Base-by-base conservation (phyloP, 37 sponge, comb jelly and placozoan genomes). In the Tethya wilhelma region DNA sequence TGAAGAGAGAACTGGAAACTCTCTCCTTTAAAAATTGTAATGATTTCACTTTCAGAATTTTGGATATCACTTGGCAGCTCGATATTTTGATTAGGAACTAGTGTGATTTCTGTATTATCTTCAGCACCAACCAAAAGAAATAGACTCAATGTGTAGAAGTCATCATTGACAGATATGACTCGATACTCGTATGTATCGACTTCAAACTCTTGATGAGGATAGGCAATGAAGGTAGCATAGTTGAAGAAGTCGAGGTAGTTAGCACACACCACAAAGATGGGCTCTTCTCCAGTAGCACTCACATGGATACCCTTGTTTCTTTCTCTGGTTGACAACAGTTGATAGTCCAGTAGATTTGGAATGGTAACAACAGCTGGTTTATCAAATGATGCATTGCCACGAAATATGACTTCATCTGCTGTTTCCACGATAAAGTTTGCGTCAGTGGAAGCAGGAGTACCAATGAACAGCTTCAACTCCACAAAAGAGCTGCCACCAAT, bases 91-190 rank as follows among this genome's bases (percentile, higher is more conserved):
- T 59, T 58, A 26, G 76, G 76, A 29, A 11, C 33, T 8, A 75
- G 8, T 9, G 59, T 75, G 23, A 75, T 57, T 14, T 12, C 57
- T 5, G 76, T 75, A 4, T 56, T 12, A 30, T 56, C 40, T 31
- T 75, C 76, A 58, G 37, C n/a, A 55, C 76, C 76, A 32, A 75
- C 76, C 22, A 75, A 37, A 36, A 75, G 62, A 12, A 75, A 9
- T 8, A 30, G 55, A 22, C 74, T 44, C 8, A n/a, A 6, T n/a
- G 22, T n/a, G 22, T 60, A 17, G 7, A 26, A n/a, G 22, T 7
- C 7, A 60, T 60, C 63, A 26, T 60, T 26, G 26, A 23, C 22
- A 60, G 63, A 60, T 8, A 60, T 26, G 28, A 60, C 28, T 17
- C 22, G 22, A 26, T 60, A 60, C 28, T 60, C 63, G 28, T 60